Evolutionary conservation across 2,888 invertebrate genomes (phyloP).

Genomic region (Tanypteryx hageni): DNA sequence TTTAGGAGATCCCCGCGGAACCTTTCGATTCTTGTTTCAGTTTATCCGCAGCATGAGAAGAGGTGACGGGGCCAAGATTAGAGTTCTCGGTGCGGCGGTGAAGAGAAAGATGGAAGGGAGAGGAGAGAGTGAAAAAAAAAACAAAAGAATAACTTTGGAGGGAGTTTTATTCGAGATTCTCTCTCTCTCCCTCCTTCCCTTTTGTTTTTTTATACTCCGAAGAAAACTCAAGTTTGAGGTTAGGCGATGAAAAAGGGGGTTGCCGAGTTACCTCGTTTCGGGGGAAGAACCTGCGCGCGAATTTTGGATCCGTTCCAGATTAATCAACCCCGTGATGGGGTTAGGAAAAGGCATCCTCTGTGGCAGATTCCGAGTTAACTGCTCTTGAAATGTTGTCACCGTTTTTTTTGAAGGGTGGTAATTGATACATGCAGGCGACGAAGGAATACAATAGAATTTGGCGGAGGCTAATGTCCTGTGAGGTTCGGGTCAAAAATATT

Average conservation of each 20-base stretch:
- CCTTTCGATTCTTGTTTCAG: conserved; percentile 55
- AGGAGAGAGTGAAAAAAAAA: not conserved
- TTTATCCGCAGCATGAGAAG: conserved; percentile 55
- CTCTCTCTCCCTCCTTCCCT: not conserved
- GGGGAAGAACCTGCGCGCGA: conserved; percentile 11
- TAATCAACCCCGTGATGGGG: conserved; percentile 2
- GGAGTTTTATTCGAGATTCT: not conserved
- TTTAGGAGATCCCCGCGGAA: conserved; percentile 23
- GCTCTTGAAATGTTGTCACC: not conserved
- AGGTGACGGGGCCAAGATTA: conserved; percentile 55
- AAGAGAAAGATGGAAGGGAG: not conserved
- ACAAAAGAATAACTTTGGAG: not conserved
- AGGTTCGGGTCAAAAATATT: no score
- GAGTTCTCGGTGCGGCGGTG: not conserved
- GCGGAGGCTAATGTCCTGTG: no score
- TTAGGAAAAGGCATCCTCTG: not conserved
- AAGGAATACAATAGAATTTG: no score
- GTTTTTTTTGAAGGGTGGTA: not conserved
- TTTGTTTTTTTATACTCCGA: no score
- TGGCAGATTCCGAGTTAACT: not conserved
- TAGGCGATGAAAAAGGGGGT: not conserved
- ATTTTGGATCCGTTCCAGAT: conserved; percentile 35
- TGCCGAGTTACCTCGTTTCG: not conserved
- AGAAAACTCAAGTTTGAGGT: not conserved
- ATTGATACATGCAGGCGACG: not conserved